Evolutionary conservation across 1,140 invertebrate genomes (phyloP), one percentile per base, ranked within the genome.

Genomic region (Drosophila nasuta): DNA sequence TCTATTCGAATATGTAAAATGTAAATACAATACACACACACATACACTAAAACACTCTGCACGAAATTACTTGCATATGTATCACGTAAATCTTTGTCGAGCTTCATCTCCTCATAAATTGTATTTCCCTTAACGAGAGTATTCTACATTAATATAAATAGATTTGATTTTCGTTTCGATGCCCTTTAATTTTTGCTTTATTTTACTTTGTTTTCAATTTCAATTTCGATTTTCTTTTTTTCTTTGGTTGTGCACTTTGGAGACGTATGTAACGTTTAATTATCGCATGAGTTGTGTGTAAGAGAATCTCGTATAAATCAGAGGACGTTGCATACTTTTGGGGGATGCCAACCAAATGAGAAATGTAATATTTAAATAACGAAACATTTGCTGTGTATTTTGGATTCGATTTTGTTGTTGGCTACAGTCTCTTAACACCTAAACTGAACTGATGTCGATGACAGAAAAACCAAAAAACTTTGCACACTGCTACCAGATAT

Each of bases 51-150:
- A 4, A 35, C 60, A 41, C 33, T 33, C 62, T 65, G 66, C 66
- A 69, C 66, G 66, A 60, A 25, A 38, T 69, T 51, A 69, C 11
- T 60, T 69, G 56, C 51, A 60, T 58, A 43, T 51, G 41, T 65
- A 65, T 33, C 38, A 65, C 51, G 51, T 65, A 56, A 46, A 20
- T 46, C 41, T 43, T 25, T 54, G 17, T 54, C 35, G 33, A 52
- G 35, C 43, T 43, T 51, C 66, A 69, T 60, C 66, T 60, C 13
- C 35, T 25, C 20, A 60, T 69, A 28, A 59, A 58, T 51, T 41
- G 58, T 41, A 54, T n/a, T 38, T 69, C 5, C 51, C 30, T 35
- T 54, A 52, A 28, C 35, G 35, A 38, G 35, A 38, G 35, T 33
- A 52, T 28, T 7, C 17, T 43, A 13, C n/a, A 41, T 43, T 43